phyloP scores from a whole-genome alignment of 2,113 vertebrate species.

The Ia io region DNA sequence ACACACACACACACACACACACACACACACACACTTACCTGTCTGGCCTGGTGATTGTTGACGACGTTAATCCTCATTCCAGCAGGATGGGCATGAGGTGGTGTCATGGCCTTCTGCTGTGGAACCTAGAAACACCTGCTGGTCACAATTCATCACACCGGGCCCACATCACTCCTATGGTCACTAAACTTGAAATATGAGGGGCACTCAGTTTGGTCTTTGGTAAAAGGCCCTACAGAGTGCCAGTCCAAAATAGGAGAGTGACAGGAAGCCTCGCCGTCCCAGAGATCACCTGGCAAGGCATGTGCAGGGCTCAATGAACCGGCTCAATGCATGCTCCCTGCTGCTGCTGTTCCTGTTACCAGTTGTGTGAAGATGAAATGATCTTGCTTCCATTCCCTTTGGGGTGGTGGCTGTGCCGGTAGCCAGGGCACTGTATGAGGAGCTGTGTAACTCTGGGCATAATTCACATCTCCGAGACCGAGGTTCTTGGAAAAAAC shows the following conservation, averaged over 20 bases:
- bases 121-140: constrained; percentile 59
- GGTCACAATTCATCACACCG: neutral
- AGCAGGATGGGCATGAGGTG: constrained; percentile 80
- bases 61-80: constrained; percentile 89
- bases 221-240: neutral
- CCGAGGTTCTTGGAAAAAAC: neutral
- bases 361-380: neutral
- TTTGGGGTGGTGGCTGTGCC: neutral
- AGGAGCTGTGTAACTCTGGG: neutral
- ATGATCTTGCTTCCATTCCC: neutral
- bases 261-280: neutral
- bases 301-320: neutral
- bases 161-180: neutral
- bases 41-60: constrained; percentile 84
- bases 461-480: neutral
- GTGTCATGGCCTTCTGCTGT: constrained; percentile 81
- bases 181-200: neutral
- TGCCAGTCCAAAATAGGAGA: neutral
- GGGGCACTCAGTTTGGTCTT: neutral
- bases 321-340: neutral
- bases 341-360: neutral
- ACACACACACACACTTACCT: constrained; percentile 72
- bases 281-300: neutral
- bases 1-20: neutral
- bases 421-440: neutral